These are phyloP conservation scores for Cryptocheilus praepositus DNA, from an alignment of 2,888 invertebrate genomes.

Conservation along the genomic window DNA sequence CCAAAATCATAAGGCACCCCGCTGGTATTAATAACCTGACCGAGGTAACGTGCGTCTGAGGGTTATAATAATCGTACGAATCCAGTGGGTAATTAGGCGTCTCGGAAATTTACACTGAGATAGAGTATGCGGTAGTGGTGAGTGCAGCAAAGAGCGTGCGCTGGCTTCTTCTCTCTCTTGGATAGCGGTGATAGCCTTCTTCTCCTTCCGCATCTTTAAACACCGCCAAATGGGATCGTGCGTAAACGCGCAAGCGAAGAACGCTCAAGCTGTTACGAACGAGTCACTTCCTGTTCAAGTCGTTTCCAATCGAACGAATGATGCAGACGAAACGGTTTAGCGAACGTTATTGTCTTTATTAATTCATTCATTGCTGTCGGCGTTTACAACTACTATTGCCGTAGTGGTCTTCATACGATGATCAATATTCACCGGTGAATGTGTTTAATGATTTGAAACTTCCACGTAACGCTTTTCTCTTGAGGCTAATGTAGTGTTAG, in stretches of 20 bases:
- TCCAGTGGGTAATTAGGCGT: conserved; percentile 29
- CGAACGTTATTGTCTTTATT: no score
- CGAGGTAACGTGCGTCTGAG: conserved; percentile 30
- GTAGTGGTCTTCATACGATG: no score
- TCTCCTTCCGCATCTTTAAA: not conserved
- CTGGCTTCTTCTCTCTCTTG: conserved; percentile 1
- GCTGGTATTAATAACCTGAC: conserved; percentile 53
- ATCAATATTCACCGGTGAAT: no score
- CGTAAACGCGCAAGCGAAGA: not conserved
- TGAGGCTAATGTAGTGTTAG: no score
- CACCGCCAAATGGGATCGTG: no score
- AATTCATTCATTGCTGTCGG: no score
- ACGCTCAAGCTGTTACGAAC: not conserved
- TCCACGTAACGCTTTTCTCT: no score
- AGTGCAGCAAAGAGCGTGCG: not conserved
- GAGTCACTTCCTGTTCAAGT: not conserved
- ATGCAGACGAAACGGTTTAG: not conserved
- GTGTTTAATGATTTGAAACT: no score
- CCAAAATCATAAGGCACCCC: conserved; percentile 51
- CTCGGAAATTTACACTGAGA: conserved; percentile 24
- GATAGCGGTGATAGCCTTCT: no score
- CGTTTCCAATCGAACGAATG: not conserved
- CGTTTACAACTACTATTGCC: no score
- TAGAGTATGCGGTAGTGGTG: not conserved
- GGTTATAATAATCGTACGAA: conserved; percentile 33